A percentile compares a stretch with the other conserved stretches of the same genome.
phyloP scores from a whole-genome alignment of 23 tunicate genomes.

The Botrylloides violaceus region DNA sequence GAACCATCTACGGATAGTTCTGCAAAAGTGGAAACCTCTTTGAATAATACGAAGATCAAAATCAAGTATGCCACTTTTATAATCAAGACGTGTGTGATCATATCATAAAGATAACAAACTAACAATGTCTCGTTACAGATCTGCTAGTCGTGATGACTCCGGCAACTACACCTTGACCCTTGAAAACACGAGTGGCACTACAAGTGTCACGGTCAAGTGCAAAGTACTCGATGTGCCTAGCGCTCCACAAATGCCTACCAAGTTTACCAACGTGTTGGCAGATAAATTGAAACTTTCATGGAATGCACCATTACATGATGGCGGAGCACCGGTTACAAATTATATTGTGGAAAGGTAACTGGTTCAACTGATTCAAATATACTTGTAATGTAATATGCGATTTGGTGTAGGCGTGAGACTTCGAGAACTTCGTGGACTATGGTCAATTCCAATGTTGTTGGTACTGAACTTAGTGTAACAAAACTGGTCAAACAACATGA shows the following conservation, averaged over 20 bases:
- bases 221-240: constrained; percentile 84
- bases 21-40: constrained; percentile 34
- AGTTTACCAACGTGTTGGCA: constrained; percentile 60
- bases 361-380: not conserved
- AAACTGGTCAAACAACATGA: constrained; percentile 75
- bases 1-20: constrained; percentile 36
- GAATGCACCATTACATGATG: constrained; percentile 79
- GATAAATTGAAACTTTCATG: constrained; percentile 72
- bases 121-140: not conserved
- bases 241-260: constrained; percentile 72
- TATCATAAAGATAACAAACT: not conserved
- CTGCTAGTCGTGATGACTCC: constrained; percentile 62
- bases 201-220: constrained; percentile 59
- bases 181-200: constrained; percentile 62
- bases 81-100: not conserved
- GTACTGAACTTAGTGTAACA: constrained; percentile 33
- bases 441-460: constrained; percentile 57
- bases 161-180: constrained; percentile 71
- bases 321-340: constrained; percentile 78
- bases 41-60: constrained; percentile 35
- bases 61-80: constrained; percentile 17
- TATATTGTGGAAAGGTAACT: constrained; percentile 54
- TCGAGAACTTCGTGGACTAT: constrained; percentile 94
- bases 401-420: constrained; percentile 35
- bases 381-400: too few relatives aligned